Percentiles rank a stretch among this genome's conserved stretches.
Conservation (phyloP, 2,113 vertebrate genomes). For the Cepphus grylle region DNA sequence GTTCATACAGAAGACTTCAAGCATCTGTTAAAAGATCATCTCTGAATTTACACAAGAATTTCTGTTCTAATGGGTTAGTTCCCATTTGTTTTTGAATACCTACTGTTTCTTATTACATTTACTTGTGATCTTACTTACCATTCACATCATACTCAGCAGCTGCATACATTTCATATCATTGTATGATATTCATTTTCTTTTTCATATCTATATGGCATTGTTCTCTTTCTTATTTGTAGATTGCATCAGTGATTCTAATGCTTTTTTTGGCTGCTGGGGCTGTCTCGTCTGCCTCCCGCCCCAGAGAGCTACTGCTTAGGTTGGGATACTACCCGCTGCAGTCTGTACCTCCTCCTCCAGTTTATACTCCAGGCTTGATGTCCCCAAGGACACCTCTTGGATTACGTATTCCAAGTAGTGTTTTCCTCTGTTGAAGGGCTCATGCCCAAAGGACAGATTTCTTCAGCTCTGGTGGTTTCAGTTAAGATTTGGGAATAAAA, state of each 20-base stretch:
- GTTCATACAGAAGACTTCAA: not conserved
- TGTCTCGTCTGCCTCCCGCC: rapidly evolving
- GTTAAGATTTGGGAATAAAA: not conserved
- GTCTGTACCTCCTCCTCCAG: not conserved
- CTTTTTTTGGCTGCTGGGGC: not conserved
- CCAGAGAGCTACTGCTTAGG: not conserved
- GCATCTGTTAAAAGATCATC: not conserved
- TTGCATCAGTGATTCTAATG: not conserved
- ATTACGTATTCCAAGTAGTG: not conserved
- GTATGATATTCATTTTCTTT: not conserved
- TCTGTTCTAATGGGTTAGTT: not conserved
- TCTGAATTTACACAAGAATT: not conserved
- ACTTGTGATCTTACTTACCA: not conserved
- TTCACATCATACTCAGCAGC: not conserved
- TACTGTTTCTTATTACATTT: not conserved
- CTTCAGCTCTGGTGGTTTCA: not conserved
- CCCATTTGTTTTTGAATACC: not conserved
- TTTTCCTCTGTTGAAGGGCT: not conserved
- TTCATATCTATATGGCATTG: not conserved
- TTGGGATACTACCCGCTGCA: not conserved
- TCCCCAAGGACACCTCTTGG: not conserved
- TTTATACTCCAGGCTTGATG: not conserved
- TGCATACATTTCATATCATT: not conserved
- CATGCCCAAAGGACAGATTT: not conserved
- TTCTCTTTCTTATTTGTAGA: not conserved